A percentile compares a stretch with the other conserved stretches of the same genome.
phyloP scores from a whole-genome alignment of 35 echinoderm and acorn worm genomes.

The Eucidaris tribuloides region DNA sequence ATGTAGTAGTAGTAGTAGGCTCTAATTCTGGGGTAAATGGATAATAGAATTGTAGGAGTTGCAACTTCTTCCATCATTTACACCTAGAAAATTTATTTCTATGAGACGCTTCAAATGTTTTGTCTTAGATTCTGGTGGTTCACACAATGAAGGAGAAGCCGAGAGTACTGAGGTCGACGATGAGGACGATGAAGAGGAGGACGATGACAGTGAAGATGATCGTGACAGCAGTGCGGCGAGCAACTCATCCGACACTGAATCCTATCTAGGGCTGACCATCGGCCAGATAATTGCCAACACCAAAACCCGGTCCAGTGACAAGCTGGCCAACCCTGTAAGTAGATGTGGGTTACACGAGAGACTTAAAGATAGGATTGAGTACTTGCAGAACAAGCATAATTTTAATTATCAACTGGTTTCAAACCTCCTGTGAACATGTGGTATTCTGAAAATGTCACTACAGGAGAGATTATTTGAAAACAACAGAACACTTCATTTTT shows the following conservation, averaged over 20 bases:
- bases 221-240: not conserved
- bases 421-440: too few species aligned
- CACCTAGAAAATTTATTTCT: too few species aligned
- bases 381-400: too few species aligned
- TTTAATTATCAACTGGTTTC: too few species aligned
- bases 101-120: not conserved
- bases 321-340: not conserved
- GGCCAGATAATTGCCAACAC: conserved; percentile 74
- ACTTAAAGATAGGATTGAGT: too few species aligned
- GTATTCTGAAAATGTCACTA: too few species aligned
- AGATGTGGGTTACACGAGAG: not conserved
- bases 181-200: conserved; percentile 28
- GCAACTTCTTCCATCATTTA: too few species aligned
- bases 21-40: too few species aligned
- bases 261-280: conserved; percentile 38
- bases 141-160: conserved; percentile 39
- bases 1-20: too few species aligned
- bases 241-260: conserved; percentile 46
- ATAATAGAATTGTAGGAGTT: too few species aligned
- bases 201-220: conserved; percentile 30
- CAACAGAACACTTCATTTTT: too few species aligned
- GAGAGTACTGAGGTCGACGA: conserved; percentile 49
- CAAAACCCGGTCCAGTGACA: conserved; percentile 34
- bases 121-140: conserved; percentile 32
- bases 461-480: too few species aligned